phyloP scores from a whole-genome alignment of 2,797 vertebrate genomes.

The Podarcis siculus region DNA sequence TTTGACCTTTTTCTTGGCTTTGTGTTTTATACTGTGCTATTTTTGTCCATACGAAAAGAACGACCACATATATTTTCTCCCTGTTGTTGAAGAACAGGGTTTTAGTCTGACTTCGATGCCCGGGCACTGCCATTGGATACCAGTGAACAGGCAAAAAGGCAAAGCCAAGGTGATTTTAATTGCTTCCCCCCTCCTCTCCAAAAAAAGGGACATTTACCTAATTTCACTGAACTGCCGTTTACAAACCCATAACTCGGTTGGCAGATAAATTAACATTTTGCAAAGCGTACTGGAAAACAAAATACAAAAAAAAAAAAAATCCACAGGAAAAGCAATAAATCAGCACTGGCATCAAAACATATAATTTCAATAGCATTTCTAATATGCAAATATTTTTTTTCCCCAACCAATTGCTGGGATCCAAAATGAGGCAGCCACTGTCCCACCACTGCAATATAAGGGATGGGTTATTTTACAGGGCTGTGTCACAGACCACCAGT shows the following conservation, averaged over 20 bases:
- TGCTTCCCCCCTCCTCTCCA: not conserved
- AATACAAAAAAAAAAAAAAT: not conserved
- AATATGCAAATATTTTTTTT: not conserved
- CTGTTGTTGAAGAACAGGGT: not conserved
- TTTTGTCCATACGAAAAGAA: too few species aligned
- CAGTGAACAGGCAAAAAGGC: not conserved
- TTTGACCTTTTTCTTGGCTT: not conserved
- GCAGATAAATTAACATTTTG: not conserved
- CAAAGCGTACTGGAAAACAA: not conserved
- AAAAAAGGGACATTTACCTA: not conserved
- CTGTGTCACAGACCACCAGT: too few species aligned
- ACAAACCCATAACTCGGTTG: not conserved
- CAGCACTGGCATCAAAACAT: not conserved
- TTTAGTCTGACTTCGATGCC: not conserved
- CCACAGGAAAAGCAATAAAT: not conserved
- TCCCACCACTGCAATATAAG: too few species aligned
- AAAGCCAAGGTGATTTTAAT: not conserved
- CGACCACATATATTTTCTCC: not conserved
- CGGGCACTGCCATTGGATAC: not conserved
- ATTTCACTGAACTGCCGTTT: not conserved
- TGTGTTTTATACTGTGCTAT: not conserved
- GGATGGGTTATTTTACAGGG: too few species aligned
- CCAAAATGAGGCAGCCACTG: not conserved
- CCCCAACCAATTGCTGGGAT: not conserved
- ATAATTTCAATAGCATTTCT: not conserved